phyloP scores from a whole-genome alignment of 2,888 invertebrate species.

The Amphimallon solstitiale region DNA sequence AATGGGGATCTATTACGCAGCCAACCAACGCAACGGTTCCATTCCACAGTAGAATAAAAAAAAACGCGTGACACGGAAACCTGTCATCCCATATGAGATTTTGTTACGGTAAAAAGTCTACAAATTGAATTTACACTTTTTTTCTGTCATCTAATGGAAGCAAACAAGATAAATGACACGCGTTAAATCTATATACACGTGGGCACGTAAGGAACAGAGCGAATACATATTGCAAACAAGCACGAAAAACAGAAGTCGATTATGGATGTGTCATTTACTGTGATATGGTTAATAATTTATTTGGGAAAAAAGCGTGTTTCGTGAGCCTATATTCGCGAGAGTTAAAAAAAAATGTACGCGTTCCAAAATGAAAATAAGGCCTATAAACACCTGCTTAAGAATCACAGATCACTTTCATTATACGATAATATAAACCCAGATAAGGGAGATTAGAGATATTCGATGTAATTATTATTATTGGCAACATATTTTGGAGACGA shows the following conservation, averaged over 20 bases:
- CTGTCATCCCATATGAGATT: constrained; percentile 17
- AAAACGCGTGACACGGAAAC: background rate
- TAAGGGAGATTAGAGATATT: no score
- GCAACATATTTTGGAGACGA: no score
- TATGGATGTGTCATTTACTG: background rate
- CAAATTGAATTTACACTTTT: constrained; percentile 22
- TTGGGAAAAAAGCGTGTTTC: no score
- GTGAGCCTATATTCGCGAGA: no score
- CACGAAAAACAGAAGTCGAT: background rate
- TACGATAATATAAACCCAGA: no score
- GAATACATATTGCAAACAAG: background rate
- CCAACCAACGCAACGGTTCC: constrained; percentile 1
- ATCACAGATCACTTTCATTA: no score
- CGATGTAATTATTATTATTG: no score
- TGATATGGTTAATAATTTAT: constrained; percentile 8
- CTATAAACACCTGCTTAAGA: no score
- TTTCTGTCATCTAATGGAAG: constrained; percentile 10
- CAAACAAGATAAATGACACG: constrained; percentile 13
- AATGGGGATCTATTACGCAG: constrained; percentile 10
- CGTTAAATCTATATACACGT: background rate
- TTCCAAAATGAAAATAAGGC: no score
- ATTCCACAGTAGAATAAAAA: constrained; percentile 4
- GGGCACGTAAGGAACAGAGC: background rate
- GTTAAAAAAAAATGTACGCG: no score
- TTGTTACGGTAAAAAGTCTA: constrained; percentile 21